These are phyloP conservation scores for Diplodus sargus DNA, from an alignment of 2,797 vertebrate species.

Conservation along the genomic window DNA sequence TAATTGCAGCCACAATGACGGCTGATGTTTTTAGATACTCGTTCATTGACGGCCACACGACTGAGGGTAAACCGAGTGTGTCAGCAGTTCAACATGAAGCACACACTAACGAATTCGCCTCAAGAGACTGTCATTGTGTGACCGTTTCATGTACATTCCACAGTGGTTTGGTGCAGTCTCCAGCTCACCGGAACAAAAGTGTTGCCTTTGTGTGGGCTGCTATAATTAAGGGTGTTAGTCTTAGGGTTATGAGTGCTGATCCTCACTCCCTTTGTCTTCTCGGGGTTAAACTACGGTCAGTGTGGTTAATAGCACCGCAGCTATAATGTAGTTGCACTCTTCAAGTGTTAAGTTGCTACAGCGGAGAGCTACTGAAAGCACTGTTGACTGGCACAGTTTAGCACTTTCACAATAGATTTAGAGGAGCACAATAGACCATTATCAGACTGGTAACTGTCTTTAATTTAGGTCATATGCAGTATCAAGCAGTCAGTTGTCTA, in stretches of 20 bases:
- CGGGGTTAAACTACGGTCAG: slow-evolving; percentile 57
- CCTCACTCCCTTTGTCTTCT: slow-evolving; percentile 52
- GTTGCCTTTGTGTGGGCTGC: slow-evolving; percentile 26
- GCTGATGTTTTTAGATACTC: slow-evolving; percentile 21
- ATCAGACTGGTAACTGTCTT: not conserved
- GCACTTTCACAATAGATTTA: not conserved
- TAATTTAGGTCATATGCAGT: not conserved
- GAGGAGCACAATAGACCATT: not conserved
- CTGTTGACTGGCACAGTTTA: not conserved
- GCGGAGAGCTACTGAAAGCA: not conserved
- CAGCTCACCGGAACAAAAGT: slow-evolving; percentile 47
- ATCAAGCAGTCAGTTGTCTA: not conserved
- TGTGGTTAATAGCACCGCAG: slow-evolving; percentile 31
- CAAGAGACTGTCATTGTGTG: not conserved
- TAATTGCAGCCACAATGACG: slow-evolving; percentile 21
- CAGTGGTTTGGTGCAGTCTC: not conserved
- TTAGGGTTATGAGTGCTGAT: slow-evolving; percentile 11
- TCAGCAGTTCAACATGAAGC: not conserved
- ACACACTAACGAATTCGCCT: slow-evolving; percentile 5
- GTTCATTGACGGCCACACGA: slow-evolving; percentile 34
- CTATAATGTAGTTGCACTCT: slow-evolving; percentile 33
- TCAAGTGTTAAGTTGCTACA: not conserved
- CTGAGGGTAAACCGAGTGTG: slow-evolving; percentile 7
- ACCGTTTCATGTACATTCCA: slow-evolving; percentile 15
- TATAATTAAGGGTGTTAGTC: slow-evolving; percentile 49